A percentile compares a stretch with the other conserved stretches of the same genome.
Conservation (phyloP, 2,888 invertebrate genomes). For the Eupithecia subfuscata region DNA sequence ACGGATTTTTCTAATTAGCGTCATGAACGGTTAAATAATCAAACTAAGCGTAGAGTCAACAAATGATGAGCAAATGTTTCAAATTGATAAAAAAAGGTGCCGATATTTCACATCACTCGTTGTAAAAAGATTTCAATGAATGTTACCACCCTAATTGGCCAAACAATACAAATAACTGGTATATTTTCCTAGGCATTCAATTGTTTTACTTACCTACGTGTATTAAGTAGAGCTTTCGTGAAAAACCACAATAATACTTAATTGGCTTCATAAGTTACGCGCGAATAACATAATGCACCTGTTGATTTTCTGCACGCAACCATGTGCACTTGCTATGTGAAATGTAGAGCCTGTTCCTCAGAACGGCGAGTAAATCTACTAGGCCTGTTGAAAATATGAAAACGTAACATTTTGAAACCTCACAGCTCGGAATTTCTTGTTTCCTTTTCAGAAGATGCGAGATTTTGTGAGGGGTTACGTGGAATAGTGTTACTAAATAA, state of each 20-base stretch:
- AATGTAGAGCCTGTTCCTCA: background rate
- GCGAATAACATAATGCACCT: conserved; percentile 40
- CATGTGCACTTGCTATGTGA: background rate
- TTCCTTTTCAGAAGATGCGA: background rate
- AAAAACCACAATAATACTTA: conserved; percentile 4
- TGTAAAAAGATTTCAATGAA: background rate
- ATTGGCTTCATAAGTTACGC: conserved; percentile 5
- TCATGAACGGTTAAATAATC: background rate
- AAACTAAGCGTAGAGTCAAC: background rate
- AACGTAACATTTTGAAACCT: background rate
- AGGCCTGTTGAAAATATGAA: background rate
- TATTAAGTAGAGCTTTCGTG: background rate
- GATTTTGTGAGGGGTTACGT: background rate
- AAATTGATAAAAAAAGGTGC: background rate
- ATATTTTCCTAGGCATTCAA: background rate
- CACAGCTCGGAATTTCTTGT: background rate
- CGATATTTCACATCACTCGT: background rate
- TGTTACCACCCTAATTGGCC: background rate
- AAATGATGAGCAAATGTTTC: background rate
- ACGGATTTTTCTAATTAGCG: background rate
- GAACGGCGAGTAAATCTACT: background rate
- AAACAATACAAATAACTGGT: background rate
- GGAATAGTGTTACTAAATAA: background rate
- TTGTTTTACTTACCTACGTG: background rate
- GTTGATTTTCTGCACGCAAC: conserved; percentile 49